Evolutionary conservation across 2,113 vertebrate species (phyloP), one percentile per base, ranked within the genome.

Genomic region (Camelus dromedarius): DNA sequence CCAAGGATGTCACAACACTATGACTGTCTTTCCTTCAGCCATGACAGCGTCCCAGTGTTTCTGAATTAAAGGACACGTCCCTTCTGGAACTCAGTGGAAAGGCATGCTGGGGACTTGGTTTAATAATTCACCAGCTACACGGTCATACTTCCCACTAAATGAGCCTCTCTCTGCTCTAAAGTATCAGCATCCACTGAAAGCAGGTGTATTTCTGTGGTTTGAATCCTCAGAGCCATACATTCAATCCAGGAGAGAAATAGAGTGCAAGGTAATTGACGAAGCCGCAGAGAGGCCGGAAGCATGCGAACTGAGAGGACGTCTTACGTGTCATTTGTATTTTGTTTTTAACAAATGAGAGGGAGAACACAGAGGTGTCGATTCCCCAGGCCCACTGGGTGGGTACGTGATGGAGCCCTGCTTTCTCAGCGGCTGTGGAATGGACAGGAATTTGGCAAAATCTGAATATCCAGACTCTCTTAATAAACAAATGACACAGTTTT

Each of bases 1-100:
- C 79, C 75, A 88, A 96, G 93, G 90, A 92, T 80, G 56, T 85
- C 80, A 58, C 80, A 80, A 30, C 38, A 42, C 22, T 72, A 77
- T 60, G 56, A 80, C 81, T 66, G 20, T 48, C 87, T 96, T 76
- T 66, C 73, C 83, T 84, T 72, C 60, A 32, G 50, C 66, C 26
- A 56, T 19, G 62, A 60, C 8, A 32, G 24, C 90, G 52, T 24
- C 22, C 9, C 42, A 11, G 5, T 48, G 32, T 52, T 66, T 67
- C 84, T 60, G 80, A 91, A 81, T 72, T 60, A 82, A 90, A 93
- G 76, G 8, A 58, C 93, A 73, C 46, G 90, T 50, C 54, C 28
- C 84, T 89, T 2, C 5, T 89, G 72, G 52, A 91, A 58, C 62
- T 73, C 18, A 50, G 38, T 24, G 10, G 69, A 64, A 60, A 82